phyloP scores from a whole-genome alignment of 2,888 invertebrate species.

The Agonum fuliginosum region DNA sequence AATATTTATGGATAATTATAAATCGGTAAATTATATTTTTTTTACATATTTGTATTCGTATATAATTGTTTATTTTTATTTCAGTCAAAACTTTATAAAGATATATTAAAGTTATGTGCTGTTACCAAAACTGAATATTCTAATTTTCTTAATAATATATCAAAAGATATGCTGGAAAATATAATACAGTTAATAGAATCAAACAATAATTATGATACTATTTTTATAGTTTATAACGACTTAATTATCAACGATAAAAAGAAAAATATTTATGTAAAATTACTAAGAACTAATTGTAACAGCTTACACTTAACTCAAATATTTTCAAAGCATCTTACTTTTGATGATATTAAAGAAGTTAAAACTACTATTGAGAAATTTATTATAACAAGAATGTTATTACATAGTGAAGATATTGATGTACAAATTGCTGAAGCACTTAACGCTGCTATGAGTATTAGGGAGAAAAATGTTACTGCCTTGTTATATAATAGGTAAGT shows the following conservation, averaged over 20 bases:
- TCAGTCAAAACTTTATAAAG: conserved; percentile 70
- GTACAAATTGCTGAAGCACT: conserved; percentile 69
- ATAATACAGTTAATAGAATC: conserved; percentile 63
- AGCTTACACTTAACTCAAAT: conserved; percentile 68
- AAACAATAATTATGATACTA: conserved; percentile 60
- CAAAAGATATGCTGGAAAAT: conserved; percentile 63
- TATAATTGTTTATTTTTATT: conserved; percentile 63
- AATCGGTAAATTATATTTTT: conserved; percentile 69
- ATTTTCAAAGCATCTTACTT: conserved; percentile 66
- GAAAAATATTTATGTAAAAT: conserved; percentile 46
- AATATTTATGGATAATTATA: conserved; percentile 71
- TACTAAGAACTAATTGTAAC: conserved; percentile 57
- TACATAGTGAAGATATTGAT: conserved; percentile 68
- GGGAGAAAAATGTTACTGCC: conserved; percentile 64
- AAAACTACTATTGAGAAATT: conserved; percentile 64
- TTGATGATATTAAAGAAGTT: conserved; percentile 64
- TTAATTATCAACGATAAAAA: conserved; percentile 16
- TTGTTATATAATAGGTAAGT: conserved; percentile 65
- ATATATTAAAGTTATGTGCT: conserved; percentile 62
- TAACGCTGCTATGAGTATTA: conserved; percentile 65
- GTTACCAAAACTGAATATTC: conserved; percentile 66
- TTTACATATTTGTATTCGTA: conserved; percentile 57
- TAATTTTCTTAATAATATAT: conserved; percentile 64
- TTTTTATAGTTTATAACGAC: conserved; percentile 64
- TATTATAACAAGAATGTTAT: conserved; percentile 66